Evolutionary conservation across 2,113 vertebrate genomes (phyloP).

Genomic region (Todiramphus saurophagus): DNA sequence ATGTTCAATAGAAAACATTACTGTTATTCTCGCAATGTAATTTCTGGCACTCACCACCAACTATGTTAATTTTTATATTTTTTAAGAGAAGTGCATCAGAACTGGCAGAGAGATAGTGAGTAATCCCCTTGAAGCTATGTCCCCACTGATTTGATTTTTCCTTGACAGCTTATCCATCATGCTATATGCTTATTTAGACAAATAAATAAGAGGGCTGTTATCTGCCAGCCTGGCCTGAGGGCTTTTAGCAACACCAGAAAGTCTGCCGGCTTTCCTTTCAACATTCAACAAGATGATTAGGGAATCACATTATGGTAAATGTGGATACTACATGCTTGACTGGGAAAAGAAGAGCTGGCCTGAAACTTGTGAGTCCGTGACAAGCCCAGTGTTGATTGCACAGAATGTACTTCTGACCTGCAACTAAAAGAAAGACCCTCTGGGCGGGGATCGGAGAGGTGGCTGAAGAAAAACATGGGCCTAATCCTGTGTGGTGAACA

Average conservation of each 20-base stretch:
- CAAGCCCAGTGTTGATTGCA: not conserved
- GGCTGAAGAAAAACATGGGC: not conserved
- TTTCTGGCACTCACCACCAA: conserved; percentile 35
- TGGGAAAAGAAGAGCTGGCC: not conserved
- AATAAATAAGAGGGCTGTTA: conserved; percentile 68
- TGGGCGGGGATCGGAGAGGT: not conserved
- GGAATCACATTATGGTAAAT: conserved; percentile 1
- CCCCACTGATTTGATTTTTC: conserved; percentile 65
- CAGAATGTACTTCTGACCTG: not conserved
- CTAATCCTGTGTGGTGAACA: not conserved
- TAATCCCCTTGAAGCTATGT: conserved; percentile 69
- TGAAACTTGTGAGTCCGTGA: not conserved
- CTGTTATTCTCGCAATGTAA: conserved; percentile 10
- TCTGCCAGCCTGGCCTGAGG: conserved; percentile 65
- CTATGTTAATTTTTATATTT: conserved; percentile 59
- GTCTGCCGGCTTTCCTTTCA: conserved; percentile 55
- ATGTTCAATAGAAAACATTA: conserved; percentile 26
- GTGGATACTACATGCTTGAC: not conserved
- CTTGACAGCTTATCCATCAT: conserved; percentile 72
- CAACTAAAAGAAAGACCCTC: not conserved
- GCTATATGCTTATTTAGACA: conserved; percentile 72
- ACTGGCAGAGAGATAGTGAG: conserved; percentile 48
- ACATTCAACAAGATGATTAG: conserved; percentile 33
- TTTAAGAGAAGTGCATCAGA: conserved; percentile 39
- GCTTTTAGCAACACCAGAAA: conserved; percentile 65